Percentiles rank a stretch among this genome's conserved stretches.
phyloP scores from a whole-genome alignment of 2,888 invertebrate species.

The Temnothorax unifasciatus region DNA sequence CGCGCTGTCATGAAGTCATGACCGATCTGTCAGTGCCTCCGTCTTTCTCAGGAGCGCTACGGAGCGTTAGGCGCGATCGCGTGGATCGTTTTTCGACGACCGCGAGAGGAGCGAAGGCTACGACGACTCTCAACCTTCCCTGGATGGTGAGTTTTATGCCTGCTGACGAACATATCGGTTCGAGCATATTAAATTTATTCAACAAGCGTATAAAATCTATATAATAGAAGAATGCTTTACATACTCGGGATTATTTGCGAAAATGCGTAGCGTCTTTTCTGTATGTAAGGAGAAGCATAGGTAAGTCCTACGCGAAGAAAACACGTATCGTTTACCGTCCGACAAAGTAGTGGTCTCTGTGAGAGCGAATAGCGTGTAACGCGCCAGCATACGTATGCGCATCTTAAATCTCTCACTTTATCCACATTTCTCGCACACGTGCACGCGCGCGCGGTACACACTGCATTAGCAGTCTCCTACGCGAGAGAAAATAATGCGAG shows the following conservation, averaged over 20 bases:
- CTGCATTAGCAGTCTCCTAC: slow-evolving; percentile 38
- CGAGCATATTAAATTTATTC: not conserved
- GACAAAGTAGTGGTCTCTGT: not conserved
- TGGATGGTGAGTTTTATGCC: not conserved
- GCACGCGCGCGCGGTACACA: not conserved
- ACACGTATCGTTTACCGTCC: slow-evolving; percentile 17
- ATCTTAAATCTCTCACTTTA: slow-evolving; percentile 46
- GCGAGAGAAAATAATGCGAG: slow-evolving; percentile 37
- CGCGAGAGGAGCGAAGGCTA: slow-evolving; percentile 2
- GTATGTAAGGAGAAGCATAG: not conserved
- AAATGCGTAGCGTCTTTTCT: not conserved
- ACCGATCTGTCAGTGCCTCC: slow-evolving; percentile 53
- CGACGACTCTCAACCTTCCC: slow-evolving; percentile 40
- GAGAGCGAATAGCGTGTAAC: slow-evolving; percentile 30
- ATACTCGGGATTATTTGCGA: not conserved
- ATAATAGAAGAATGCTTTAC: not conserved
- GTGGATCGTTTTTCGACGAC: slow-evolving; percentile 45
- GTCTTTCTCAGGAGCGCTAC: slow-evolving; percentile 36
- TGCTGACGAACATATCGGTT: not conserved
- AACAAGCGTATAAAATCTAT: not conserved
- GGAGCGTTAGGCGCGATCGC: slow-evolving; percentile 31
- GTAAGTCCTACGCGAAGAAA: not conserved
- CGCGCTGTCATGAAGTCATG: slow-evolving; percentile 56
- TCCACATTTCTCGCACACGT: slow-evolving; percentile 26
- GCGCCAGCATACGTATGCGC: slow-evolving; percentile 28